A percentile compares a stretch with the other conserved stretches of the same genome.
Conservation (phyloP, 2,797 vertebrate genomes). For the Onychomys arenicola region DNA sequence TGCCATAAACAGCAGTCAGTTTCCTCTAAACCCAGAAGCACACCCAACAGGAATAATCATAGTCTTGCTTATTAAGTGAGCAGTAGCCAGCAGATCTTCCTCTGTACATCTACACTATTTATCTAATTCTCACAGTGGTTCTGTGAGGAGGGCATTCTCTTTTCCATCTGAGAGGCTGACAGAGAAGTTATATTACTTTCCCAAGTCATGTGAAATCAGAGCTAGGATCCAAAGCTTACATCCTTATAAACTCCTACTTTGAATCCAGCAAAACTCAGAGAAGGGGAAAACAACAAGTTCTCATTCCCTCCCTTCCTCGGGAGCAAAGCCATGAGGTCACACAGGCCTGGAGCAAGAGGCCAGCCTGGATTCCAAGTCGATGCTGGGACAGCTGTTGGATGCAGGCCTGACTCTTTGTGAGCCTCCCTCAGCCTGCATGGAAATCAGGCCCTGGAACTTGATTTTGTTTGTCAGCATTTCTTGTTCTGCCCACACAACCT, state of each 20-base stretch:
- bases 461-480: conserved; percentile 75
- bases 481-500: conserved; percentile 71
- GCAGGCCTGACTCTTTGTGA: not conserved
- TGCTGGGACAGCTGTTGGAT: not conserved
- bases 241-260: not conserved
- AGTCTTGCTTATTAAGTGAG: not conserved
- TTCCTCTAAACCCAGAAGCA: not conserved
- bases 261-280: not conserved
- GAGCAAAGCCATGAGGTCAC: not conserved
- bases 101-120: not conserved
- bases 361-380: not conserved
- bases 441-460: conserved; percentile 57
- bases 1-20: not conserved
- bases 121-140: not conserved
- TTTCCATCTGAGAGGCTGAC: not conserved
- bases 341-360: accelerated
- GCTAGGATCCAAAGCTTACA: not conserved
- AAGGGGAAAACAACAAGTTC: not conserved
- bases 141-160: not conserved
- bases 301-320: accelerated
- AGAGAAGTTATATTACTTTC: not conserved
- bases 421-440: not conserved
- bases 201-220: not conserved
- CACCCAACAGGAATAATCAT: not conserved
- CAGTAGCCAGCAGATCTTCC: not conserved